These are phyloP conservation scores for Drosophila melanogaster DNA, from an alignment of 1,140 invertebrate genomes.

Conservation along the genomic window DNA sequence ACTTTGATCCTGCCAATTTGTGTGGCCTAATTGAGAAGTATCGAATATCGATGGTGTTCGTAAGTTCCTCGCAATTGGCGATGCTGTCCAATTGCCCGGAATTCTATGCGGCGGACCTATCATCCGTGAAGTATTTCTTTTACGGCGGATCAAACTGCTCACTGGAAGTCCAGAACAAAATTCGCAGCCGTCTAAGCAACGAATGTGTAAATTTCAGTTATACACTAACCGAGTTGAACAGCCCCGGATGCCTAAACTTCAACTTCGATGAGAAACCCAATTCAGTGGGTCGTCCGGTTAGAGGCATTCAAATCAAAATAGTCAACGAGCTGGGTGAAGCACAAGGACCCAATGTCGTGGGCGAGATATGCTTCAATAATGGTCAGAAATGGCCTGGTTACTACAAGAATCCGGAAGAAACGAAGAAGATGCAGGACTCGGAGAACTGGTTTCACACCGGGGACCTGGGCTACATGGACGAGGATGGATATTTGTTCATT, in stretches of 20 bases:
- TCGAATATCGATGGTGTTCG: slow-evolving; percentile 16
- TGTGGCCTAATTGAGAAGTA: slow-evolving; percentile 40
- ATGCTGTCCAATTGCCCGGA: slow-evolving; percentile 3
- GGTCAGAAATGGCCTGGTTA: slow-evolving; percentile 75
- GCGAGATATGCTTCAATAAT: slow-evolving; percentile 77
- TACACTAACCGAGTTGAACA: slow-evolving; percentile 26
- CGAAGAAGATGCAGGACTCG: slow-evolving; percentile 85
- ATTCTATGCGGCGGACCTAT: slow-evolving; percentile 10
- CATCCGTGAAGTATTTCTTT: slow-evolving; percentile 21
- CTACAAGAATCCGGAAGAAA: slow-evolving; percentile 85
- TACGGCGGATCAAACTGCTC: slow-evolving; percentile 23
- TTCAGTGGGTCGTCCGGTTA: slow-evolving; percentile 14
- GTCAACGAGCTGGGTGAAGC: slow-evolving; percentile 9
- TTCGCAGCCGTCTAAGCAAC: slow-evolving; percentile 21
- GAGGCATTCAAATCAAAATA: slow-evolving; percentile 26
- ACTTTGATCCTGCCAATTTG: slow-evolving; percentile 22
- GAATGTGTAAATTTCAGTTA: slow-evolving; percentile 23
- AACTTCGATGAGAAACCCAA: slow-evolving; percentile 26
- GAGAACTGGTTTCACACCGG: slow-evolving; percentile 90
- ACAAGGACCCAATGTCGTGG: slow-evolving; percentile 59
- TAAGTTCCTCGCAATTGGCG: neutral
- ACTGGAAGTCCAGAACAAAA: neutral
- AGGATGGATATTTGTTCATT: slow-evolving; percentile 87
- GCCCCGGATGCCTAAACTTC: slow-evolving; percentile 16
- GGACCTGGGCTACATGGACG: slow-evolving; percentile 89